A percentile compares a stretch with the other conserved stretches of the same genome.
These are phyloP conservation scores for Dermatemys mawii DNA, from an alignment of 2,113 vertebrate genomes.

Conservation along the genomic window DNA sequence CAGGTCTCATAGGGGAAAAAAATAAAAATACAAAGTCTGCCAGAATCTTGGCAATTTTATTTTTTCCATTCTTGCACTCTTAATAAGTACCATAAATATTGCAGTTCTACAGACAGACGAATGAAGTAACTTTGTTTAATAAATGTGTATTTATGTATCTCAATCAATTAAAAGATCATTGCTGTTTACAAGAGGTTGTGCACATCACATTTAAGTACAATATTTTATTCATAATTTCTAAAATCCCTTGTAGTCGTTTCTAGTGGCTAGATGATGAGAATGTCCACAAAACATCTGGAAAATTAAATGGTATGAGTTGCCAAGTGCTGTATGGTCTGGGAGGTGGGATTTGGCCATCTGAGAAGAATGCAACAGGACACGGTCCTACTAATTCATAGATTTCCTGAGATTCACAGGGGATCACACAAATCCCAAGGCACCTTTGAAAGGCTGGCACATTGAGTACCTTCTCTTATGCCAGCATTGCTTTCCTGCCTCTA, in stretches of 20 bases:
- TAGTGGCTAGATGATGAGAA: not conserved
- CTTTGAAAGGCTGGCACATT: not conserved
- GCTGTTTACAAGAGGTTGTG: not conserved
- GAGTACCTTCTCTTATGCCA: not conserved
- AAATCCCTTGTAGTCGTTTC: not conserved
- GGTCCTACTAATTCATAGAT: not conserved
- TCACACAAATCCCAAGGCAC: rapidly evolving
- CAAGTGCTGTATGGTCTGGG: not conserved
- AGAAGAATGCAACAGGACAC: not conserved
- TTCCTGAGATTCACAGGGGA: not conserved
- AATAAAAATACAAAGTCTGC: not conserved
- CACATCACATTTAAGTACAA: not conserved
- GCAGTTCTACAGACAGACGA: not conserved
- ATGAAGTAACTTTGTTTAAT: not conserved
- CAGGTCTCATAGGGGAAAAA: not conserved
- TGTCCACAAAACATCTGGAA: not conserved
- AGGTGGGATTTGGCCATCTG: not conserved
- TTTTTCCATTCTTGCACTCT: not conserved
- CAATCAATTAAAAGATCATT: not conserved
- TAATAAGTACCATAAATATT: not conserved
- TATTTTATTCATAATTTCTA: not conserved
- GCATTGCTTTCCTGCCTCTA: not conserved
- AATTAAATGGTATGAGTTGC: not conserved
- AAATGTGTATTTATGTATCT: not conserved
- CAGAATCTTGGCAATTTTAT: not conserved